Percentiles rank a stretch among this genome's conserved stretches.
Conservation (phyloP, 1,140 invertebrate genomes). For the Brachionus manjavacas region DNA sequence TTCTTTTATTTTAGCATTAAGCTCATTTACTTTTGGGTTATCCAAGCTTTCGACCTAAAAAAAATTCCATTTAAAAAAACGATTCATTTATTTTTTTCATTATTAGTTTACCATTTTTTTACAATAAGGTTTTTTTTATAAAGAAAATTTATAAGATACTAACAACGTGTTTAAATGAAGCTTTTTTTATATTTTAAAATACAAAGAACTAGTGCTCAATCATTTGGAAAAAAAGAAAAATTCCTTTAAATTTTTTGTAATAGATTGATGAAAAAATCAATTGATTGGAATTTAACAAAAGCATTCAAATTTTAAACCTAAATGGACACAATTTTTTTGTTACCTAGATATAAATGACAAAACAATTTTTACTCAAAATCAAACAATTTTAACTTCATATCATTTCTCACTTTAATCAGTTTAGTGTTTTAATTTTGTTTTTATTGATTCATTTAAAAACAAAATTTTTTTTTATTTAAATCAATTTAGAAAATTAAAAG, state of each 20-base stretch:
- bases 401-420: too few relatives aligned
- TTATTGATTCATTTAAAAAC: too few relatives aligned
- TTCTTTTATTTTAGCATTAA: constrained; percentile 30
- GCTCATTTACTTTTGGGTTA: background rate
- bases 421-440: too few relatives aligned
- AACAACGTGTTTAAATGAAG: background rate
- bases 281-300: background rate
- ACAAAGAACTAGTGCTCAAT: background rate
- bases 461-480: too few relatives aligned
- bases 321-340: background rate
- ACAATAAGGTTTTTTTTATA: background rate
- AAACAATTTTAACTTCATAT: too few relatives aligned
- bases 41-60: background rate
- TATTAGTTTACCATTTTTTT: background rate
- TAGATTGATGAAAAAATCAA: background rate
- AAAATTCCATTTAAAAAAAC: background rate
- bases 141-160: background rate
- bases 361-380: too few relatives aligned
- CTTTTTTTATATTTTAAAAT: background rate
- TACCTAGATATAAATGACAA: background rate
- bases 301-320: background rate
- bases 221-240: background rate
- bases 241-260: background rate
- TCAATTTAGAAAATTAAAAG: too few relatives aligned
- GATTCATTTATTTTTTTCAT: background rate